phyloP scores from a whole-genome alignment of 2,888 invertebrate genomes.

The Punctoribates punctum region DNA sequence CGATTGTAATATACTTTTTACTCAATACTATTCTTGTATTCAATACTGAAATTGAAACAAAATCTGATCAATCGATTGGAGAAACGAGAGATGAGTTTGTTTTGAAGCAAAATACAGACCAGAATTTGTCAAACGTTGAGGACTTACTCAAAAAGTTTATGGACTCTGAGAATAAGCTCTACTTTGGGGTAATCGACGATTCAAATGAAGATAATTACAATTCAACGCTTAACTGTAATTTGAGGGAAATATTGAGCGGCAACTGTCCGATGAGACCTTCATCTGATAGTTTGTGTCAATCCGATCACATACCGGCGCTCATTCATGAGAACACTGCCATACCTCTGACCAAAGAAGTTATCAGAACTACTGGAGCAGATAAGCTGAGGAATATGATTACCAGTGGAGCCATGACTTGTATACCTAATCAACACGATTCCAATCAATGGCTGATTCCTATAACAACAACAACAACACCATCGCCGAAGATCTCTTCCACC shows the following conservation, averaged over 20 bases:
- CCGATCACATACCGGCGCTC: conserved; percentile 19
- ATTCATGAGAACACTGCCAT: conserved; percentile 21
- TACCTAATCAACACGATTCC: not conserved
- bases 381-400: conserved; percentile 9
- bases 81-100: not conserved
- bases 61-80: not conserved
- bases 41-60: too few species aligned
- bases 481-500: not conserved
- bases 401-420: conserved; percentile 14
- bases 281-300: conserved; percentile 14
- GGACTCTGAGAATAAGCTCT: not conserved
- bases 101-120: not conserved
- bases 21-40: too few species aligned
- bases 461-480: conserved; percentile 6
- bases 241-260: not conserved
- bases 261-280: not conserved
- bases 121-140: not conserved
- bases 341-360: not conserved
- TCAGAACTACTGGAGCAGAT: not conserved
- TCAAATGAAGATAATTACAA: not conserved
- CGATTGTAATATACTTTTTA: not conserved
- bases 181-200: not conserved
- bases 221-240: not conserved
- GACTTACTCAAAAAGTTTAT: not conserved
- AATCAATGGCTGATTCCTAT: not conserved